Percentiles rank a stretch among this genome's conserved stretches.
Conservation (phyloP, 2,797 vertebrate species). For the Eulemur albifrons region DNA sequence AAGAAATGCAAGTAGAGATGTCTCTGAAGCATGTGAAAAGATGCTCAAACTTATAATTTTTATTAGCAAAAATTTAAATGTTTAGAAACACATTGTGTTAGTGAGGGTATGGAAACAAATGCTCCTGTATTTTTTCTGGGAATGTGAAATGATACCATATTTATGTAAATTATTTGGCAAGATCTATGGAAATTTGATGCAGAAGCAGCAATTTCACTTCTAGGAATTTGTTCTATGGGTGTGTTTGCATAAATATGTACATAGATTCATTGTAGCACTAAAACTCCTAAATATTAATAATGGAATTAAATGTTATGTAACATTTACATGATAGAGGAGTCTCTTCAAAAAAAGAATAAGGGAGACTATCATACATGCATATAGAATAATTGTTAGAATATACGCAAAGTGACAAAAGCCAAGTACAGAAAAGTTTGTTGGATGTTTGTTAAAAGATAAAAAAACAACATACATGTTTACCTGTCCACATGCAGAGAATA, state of each 20-base stretch:
- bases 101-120: not conserved
- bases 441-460: not conserved
- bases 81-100: not conserved
- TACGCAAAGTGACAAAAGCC: not conserved
- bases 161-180: slow-evolving; percentile 1
- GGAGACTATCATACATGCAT: not conserved
- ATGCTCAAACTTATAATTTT: not conserved
- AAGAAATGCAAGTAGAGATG: not conserved
- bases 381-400: not conserved
- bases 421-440: not conserved
- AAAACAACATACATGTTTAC: not conserved
- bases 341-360: not conserved
- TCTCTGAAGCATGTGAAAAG: not conserved
- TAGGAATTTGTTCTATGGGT: not conserved
- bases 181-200: slow-evolving; percentile 25
- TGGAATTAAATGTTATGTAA: not conserved
- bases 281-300: not conserved
- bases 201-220: slow-evolving; percentile 9
- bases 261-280: not conserved
- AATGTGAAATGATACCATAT: not conserved
- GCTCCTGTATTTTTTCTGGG: slow-evolving; percentile 5
- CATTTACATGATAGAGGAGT: not conserved
- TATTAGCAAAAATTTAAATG: slow-evolving; percentile 1
- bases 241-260: not conserved
- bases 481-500: not conserved